These are phyloP conservation scores for Uloborus plumipes DNA, from an alignment of 2,888 invertebrate genomes.

Conservation along the genomic window DNA sequence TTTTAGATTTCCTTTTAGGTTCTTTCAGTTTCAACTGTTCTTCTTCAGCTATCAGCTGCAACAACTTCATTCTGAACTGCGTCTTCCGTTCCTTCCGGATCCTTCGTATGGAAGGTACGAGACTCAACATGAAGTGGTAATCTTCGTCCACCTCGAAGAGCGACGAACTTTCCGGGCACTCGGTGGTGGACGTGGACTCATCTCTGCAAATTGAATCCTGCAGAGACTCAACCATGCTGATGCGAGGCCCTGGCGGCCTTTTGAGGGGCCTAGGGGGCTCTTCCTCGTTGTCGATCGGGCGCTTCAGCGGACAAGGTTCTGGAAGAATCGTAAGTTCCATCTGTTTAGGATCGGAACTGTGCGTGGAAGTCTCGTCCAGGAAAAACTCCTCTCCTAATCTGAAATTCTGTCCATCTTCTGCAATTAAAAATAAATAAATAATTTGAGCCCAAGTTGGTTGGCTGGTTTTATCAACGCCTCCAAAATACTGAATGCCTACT, in stretches of 20 bases:
- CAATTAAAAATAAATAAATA: not conserved
- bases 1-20: no score
- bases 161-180: not conserved
- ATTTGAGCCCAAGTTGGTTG: no score
- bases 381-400: constrained; percentile 14
- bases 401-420: constrained; percentile 14
- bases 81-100: constrained; percentile 30
- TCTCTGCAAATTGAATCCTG: not conserved
- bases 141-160: constrained; percentile 32
- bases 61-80: constrained; percentile 36
- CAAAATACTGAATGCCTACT: no score
- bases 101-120: constrained; percentile 29
- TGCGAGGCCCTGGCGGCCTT: not conserved
- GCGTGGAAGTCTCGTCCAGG: not conserved
- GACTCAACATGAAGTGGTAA: constrained; percentile 52
- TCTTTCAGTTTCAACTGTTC: constrained; percentile 9
- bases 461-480: no score
- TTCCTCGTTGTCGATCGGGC: not conserved
- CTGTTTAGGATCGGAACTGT: constrained; percentile 8
- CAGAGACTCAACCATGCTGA: no score
- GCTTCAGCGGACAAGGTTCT: constrained; percentile 6
- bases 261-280: not conserved
- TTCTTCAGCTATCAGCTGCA: constrained; percentile 41
- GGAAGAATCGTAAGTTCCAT: not conserved
- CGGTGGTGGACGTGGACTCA: not conserved